Evolutionary conservation across 1,140 invertebrate species (phyloP).

Genomic region (Penaeus indicus): DNA sequence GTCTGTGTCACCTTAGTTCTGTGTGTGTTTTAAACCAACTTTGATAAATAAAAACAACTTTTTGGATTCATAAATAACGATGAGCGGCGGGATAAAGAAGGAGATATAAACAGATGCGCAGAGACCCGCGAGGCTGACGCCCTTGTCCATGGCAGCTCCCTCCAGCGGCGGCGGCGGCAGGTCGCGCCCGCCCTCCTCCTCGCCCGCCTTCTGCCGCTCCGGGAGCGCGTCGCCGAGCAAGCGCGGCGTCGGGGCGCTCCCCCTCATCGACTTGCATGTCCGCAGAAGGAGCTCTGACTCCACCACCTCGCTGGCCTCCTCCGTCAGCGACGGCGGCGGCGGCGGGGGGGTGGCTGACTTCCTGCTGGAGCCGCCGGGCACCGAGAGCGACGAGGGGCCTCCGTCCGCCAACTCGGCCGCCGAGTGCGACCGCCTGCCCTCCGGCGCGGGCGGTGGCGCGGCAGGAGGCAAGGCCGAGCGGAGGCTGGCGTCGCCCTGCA

Average conservation of each 20-base stretch:
- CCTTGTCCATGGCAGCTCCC: no score
- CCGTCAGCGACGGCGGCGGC: conserved; percentile 18
- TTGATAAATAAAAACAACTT: no score
- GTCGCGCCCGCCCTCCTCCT: not conserved
- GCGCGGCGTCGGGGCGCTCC: not conserved
- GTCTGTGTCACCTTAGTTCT: no score
- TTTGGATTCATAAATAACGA: no score
- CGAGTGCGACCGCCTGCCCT: conserved; percentile 44
- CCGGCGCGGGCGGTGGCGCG: not conserved
- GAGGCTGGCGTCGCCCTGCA: no score
- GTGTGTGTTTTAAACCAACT: no score
- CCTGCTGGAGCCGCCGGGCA: not conserved
- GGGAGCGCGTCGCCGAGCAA: not conserved
- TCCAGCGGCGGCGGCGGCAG: no score
- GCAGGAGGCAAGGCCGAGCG: not conserved
- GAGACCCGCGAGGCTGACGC: no score
- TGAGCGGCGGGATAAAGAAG: no score
- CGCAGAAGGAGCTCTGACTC: conserved; percentile 52
- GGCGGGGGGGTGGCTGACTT: not conserved
- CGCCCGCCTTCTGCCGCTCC: not conserved
- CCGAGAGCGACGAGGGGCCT: conserved; percentile 30
- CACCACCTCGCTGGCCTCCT: conserved; percentile 44
- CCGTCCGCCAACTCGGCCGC: conserved; percentile 50
- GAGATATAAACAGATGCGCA: no score
- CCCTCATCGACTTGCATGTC: conserved; percentile 41